Base-by-base conservation (phyloP, 1,140 invertebrate genomes). In the Zaprionus capensis region DNA sequence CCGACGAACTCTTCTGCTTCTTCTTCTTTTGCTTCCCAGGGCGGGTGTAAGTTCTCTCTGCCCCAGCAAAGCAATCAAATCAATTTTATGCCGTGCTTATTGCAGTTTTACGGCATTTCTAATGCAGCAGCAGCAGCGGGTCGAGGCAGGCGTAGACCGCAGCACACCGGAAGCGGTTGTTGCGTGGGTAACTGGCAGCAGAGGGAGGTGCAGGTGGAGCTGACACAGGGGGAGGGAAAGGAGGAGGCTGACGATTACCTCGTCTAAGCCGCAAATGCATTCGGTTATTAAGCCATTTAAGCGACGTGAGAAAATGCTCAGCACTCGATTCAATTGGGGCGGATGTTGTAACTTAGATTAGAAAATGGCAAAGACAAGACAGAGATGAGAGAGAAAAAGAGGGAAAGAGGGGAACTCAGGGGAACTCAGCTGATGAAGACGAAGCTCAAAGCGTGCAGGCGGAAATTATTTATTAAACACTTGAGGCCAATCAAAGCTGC, bases 401-500 rank as follows among this genome's bases (percentile, higher is more conserved):
- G 12, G 9, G 22, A 55, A 12, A 63, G 20, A 3, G 36, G 26
- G n/a, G 9, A 15, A 26, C n/a, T 22, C 22, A 22, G n/a, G 28
- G 66, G n/a, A 22, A 15, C 31, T 14, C 12, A 41, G 34, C 49
- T 66, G 73, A 71, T 71, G 73, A 76, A 66, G 73, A 55, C 62
- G 67, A 44, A 70, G 44, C 53, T 24, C 5, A 31, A 24, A 71
- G 51, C 57, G 46, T 34, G 75, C 65, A 69, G 55, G 76, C 76
- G 76, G 76, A 78, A 78, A 78, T 78, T 78, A 78, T 74, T 75
- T 75, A 78, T 78, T 75, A 78, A 76, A 71, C 68, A 71, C 61
- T 76, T 71, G 64, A 49, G 46, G n/a, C 68, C 73, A 76, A 76
- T 76, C 73, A 76, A 66, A 71, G 64, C 68, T 71, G 61, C 58